These are phyloP conservation scores for Thalassarche chlororhynchos DNA, from an alignment of 2,113 vertebrate genomes.

Conservation along the genomic window DNA sequence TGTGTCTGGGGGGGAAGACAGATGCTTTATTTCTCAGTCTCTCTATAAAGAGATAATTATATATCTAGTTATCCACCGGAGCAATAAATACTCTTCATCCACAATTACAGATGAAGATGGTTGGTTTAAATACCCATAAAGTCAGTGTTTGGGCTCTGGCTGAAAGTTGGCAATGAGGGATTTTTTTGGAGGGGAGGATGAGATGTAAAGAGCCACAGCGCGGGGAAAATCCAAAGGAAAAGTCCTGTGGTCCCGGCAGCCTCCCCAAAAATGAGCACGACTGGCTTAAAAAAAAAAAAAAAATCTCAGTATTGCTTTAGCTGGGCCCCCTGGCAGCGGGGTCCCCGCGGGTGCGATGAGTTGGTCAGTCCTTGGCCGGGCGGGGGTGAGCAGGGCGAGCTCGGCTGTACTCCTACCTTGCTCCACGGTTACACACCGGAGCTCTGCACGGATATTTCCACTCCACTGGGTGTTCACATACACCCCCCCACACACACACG, in stretches of 20 bases:
- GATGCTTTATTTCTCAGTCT: conserved; percentile 28
- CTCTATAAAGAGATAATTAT: conserved; percentile 50
- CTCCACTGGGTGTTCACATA: neutral
- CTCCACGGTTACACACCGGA: neutral
- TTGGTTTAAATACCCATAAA: conserved; percentile 35
- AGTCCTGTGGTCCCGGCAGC: neutral
- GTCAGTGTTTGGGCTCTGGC: neutral
- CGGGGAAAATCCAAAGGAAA: neutral
- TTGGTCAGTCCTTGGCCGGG: neutral
- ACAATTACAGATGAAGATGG: conserved; percentile 31
- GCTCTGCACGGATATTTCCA: neutral
- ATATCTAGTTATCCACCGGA: conserved; percentile 23
- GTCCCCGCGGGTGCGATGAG: neutral
- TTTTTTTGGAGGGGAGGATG: neutral
- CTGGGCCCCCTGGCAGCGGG: neutral
- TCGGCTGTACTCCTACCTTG: neutral
- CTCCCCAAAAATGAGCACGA: neutral
- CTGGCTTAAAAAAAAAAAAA: neutral
- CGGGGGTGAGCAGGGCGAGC: neutral
- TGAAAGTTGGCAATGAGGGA: neutral
- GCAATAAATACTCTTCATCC: conserved; percentile 43
- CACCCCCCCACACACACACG: fast-evolving
- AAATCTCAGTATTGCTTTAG: fast-evolving
- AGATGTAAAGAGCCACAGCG: neutral
- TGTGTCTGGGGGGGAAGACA: neutral